Evolutionary conservation across 2,797 vertebrate species (phyloP), one percentile per base, ranked within the genome.

Genomic region (Chromis chromis): DNA sequence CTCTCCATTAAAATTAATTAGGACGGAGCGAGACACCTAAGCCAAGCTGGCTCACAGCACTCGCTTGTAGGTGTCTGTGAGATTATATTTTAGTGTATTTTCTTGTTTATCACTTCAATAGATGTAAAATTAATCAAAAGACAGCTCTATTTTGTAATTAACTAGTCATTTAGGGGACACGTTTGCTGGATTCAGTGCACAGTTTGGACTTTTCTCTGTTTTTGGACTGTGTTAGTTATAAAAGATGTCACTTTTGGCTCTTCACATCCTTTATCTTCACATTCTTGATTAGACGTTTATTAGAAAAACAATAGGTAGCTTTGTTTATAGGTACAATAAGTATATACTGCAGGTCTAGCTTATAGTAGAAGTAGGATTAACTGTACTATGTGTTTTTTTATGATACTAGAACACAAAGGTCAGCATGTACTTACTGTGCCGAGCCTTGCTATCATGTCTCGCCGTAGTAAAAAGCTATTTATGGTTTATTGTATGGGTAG

Each of bases 1-100:
- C 40, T 70, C 33, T 61, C 49, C 61, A 17, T 69, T 55, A 69
- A 59, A 74, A 14, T 16, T 17, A 28, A 49, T 21, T 49, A 48
- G 44, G 14, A 13, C 3, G 44, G 52, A 58, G 16, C 22, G 5
- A 40, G 16, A 53, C 44, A 13, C 7, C 21, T 3, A 22, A 62
- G 11, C 11, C 48, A 7, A 50, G 22, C 22, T 4, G 1, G 17
- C 27, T 49, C 22, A 11, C 49, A 42, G 14, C 39, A n/a, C 6
- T 14, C 16, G 4, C 25, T 19, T 49, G 2, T 49, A 11, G 19
- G 19, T 10, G n/a, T 46, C 19, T 49, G 19, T 48, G 8, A 21
- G 17, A 49, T 21, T 22, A 49, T 40, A 9, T 19, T 19, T 0
- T 13, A 13, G 31, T 31, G 1, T 3, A 14, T 7, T 21, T 11